Evolutionary conservation across 2,113 vertebrate species (phyloP), one percentile per base, ranked within the genome.

Genomic region (Myotis lucifugus): DNA sequence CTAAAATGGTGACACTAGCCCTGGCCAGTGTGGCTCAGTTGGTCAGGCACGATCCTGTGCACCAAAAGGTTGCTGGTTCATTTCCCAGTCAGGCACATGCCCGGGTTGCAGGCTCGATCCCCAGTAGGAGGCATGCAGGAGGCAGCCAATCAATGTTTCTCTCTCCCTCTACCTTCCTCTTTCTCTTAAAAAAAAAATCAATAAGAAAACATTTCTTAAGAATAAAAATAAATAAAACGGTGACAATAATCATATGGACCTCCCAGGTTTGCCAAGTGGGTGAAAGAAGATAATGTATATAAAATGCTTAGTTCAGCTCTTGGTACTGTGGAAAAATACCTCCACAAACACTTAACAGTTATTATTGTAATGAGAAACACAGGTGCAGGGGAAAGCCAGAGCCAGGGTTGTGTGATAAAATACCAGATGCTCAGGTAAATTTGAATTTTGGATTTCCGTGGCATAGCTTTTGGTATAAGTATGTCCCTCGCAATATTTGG

Each of bases 291-390:
- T n/a, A 70, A 84, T 13, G 8, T 78, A 42, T 1, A 0, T 10
- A 15, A 95, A 73, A 84, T 50, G 84, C 87, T 93, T 70, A 89
- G 61, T 67, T 67, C 15, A 82, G 29, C 54, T 92, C 40, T 74
- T 61, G 48, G 46, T 25, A 61, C 8, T 42, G 4, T 32, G 4
- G 73, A 73, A 89, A 96, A 82, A 92, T 52, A 88, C 18, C 19
- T 87, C 77, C 25, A 72, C 56, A 56, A 95, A 95, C 48, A 81
- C 56, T 40, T 40, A 78, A 83, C 81, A 82, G 69, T 69, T 77
- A 76, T 67, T 52, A 77, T 34, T 54, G 42, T 34, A 84, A 85
- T 54, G 66, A 74, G n/a, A 87, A 50, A 88, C 18, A 0, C 0
- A 0, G 32, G 50, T 32, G 29, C 27, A 70, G 37, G 48, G 46